phyloP scores from a whole-genome alignment of 1,140 invertebrate genomes.

The Drosophila malerkotliana region DNA sequence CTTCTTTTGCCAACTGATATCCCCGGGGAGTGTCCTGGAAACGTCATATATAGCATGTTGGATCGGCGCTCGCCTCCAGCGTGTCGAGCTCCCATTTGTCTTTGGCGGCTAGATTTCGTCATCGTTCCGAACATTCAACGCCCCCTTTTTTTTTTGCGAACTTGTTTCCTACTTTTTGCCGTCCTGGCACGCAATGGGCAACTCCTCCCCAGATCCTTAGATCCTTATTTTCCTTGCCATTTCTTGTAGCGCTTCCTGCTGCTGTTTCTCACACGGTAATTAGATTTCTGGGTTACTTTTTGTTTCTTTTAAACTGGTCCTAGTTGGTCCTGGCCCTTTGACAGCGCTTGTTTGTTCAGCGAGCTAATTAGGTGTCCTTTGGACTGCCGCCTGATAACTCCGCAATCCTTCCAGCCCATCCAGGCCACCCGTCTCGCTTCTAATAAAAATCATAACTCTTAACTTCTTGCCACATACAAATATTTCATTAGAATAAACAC shows the following conservation, averaged over 20 bases:
- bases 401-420: slow-evolving; percentile 18
- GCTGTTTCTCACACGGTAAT: slow-evolving; percentile 68
- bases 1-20: not conserved
- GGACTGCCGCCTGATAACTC: slow-evolving; percentile 10
- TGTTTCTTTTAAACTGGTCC: slow-evolving; percentile 38
- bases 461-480: slow-evolving; percentile 44
- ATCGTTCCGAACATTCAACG: slow-evolving; percentile 59
- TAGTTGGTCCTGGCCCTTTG: slow-evolving; percentile 39
- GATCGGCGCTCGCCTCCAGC: slow-evolving; percentile 7
- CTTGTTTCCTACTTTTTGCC: slow-evolving; percentile 20
- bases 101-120: slow-evolving; percentile 67
- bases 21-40: slow-evolving; percentile 3
- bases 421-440: slow-evolving; percentile 22
- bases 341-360: slow-evolving; percentile 56
- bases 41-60: slow-evolving; percentile 58
- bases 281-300: slow-evolving; percentile 81
- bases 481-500: slow-evolving; percentile 51
- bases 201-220: slow-evolving; percentile 10
- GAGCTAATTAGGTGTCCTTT: slow-evolving; percentile 62
- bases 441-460: slow-evolving; percentile 54
- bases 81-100: slow-evolving; percentile 37
- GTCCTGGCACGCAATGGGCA: slow-evolving; percentile 34
- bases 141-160: slow-evolving; percentile 47
- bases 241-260: slow-evolving; percentile 16
- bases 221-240: slow-evolving; percentile 12